Evolutionary conservation across 2,113 vertebrate species (phyloP).

Genomic region (Nerophis lumbriciformis): DNA sequence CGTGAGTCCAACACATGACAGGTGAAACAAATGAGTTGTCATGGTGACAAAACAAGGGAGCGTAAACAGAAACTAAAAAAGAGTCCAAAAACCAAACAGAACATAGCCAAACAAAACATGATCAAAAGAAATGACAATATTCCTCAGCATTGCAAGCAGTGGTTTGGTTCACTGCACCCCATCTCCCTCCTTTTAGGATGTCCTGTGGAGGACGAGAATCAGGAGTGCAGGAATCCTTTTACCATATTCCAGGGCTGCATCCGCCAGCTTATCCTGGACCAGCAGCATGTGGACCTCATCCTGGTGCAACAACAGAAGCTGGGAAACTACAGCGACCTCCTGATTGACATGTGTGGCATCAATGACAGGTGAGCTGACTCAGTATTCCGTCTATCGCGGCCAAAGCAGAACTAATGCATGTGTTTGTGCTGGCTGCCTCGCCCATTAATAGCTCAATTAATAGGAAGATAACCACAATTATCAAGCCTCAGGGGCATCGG

Average conservation of each 20-base stretch:
- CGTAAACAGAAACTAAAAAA: no score
- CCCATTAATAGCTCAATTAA: conserved; percentile 42
- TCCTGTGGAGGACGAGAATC: conserved; percentile 63
- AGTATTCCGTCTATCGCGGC: neutral
- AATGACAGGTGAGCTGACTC: conserved; percentile 75
- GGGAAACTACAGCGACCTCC: conserved; percentile 85
- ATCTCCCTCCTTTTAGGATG: conserved; percentile 73
- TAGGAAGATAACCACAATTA: conserved; percentile 49
- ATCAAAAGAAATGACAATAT: no score
- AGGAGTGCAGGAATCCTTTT: conserved; percentile 74
- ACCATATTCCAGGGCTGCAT: conserved; percentile 88
- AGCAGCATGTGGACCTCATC: conserved; percentile 77
- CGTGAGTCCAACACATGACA: no score
- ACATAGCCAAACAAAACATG: no score
- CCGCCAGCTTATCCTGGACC: conserved; percentile 73
- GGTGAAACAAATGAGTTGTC: no score
- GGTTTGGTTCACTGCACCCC: neutral
- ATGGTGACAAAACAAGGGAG: no score
- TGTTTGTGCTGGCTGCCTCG: conserved; percentile 18
- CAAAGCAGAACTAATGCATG: conserved; percentile 21
- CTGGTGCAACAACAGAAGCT: conserved; percentile 78
- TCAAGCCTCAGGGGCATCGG: conserved; percentile 12
- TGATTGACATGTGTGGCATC: conserved; percentile 90
- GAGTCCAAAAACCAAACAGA: no score
- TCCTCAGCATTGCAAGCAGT: no score